Percentiles rank a stretch among this genome's conserved stretches.
Evolutionary conservation across 1,140 invertebrate genomes (phyloP).

Genomic region (Dinoponera quadriceps): DNA sequence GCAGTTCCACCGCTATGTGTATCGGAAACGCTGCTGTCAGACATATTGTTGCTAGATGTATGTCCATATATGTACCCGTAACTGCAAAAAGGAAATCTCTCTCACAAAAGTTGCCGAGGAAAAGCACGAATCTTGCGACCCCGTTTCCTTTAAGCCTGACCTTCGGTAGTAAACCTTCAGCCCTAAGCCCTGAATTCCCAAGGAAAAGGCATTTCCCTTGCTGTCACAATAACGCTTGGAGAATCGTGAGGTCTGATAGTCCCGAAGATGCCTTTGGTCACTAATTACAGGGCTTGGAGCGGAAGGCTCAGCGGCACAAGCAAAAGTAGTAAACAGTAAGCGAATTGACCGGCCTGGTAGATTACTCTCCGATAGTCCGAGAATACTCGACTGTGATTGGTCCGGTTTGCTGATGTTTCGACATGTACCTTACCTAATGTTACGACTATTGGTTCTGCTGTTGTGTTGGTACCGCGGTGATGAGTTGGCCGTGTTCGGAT

Average conservation of each 20-base stretch:
- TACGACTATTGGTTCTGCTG: slow-evolving; percentile 79
- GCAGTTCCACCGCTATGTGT: slow-evolving; percentile 84
- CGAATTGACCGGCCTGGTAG: no score
- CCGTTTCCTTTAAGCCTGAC: no score
- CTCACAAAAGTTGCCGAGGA: neutral
- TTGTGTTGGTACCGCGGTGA: slow-evolving; percentile 81
- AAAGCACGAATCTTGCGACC: no score
- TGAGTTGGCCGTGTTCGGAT: slow-evolving; percentile 77
- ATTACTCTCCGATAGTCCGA: no score
- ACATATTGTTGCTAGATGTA: slow-evolving; percentile 82
- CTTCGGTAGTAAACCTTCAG: no score
- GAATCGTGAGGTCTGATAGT: no score
- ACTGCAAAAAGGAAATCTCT: slow-evolving; percentile 68
- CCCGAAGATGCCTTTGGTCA: neutral
- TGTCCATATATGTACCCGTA: slow-evolving; percentile 81
- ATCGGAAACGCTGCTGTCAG: slow-evolving; percentile 84
- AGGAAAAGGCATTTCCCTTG: no score
- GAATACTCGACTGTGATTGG: neutral
- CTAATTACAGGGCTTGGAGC: neutral
- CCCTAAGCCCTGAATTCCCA: no score
- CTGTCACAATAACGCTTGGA: neutral
- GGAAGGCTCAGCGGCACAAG: neutral
- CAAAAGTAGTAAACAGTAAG: no score
- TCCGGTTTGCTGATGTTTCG: neutral
- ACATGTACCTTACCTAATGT: slow-evolving; percentile 73